Evolutionary conservation across 2,113 vertebrate species (phyloP).

Genomic region (Cheilinus undulatus): DNA sequence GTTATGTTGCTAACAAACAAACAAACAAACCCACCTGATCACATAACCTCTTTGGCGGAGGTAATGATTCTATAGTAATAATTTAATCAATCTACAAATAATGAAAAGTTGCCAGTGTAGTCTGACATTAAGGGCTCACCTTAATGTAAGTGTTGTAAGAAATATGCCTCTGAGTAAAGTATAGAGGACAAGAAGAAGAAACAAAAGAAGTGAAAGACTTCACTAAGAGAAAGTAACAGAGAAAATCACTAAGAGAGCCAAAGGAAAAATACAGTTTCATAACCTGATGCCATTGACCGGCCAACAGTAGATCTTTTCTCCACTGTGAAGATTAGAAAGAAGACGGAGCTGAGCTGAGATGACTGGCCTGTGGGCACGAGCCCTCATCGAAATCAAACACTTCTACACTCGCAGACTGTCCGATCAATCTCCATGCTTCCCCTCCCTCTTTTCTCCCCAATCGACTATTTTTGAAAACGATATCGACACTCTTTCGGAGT

Average conservation of each 20-base stretch:
- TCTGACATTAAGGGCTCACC: background rate
- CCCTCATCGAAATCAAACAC: conserved; percentile 45
- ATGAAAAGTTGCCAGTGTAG: too few species aligned
- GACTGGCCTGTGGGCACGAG: conserved; percentile 17
- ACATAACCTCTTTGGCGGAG: too few species aligned
- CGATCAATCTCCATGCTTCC: conserved; percentile 40
- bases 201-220: background rate
- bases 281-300: conserved; percentile 24
- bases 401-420: conserved; percentile 23
- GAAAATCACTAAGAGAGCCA: conserved; percentile 10
- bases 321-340: conserved; percentile 8
- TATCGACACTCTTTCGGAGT: conserved; percentile 11
- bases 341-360: conserved; percentile 16
- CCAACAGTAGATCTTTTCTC: conserved; percentile 1
- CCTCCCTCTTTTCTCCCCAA: conserved; percentile 9
- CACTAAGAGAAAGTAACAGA: background rate
- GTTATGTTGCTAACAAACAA: too few species aligned
- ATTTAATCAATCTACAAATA: too few species aligned
- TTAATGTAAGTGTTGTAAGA: background rate
- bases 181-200: background rate
- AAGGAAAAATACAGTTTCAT: background rate
- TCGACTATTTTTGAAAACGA: conserved; percentile 43
- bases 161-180: background rate
- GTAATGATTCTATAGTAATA: too few species aligned
- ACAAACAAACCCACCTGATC: too few species aligned